Percentiles rank a stretch among this genome's conserved stretches.
Conservation (phyloP, 2,888 invertebrate genomes). For the Machimus rusticus region DNA sequence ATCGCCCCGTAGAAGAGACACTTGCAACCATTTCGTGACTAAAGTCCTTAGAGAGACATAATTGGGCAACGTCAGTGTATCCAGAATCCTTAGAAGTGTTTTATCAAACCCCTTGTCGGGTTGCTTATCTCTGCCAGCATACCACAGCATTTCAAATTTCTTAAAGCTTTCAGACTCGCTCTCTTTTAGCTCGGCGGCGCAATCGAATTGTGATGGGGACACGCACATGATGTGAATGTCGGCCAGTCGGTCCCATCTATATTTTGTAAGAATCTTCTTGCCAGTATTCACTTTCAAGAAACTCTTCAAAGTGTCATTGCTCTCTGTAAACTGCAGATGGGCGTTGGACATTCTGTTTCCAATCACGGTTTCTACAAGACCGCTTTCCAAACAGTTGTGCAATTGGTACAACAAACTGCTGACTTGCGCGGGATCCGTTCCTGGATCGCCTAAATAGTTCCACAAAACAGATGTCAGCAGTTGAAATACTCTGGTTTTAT, state of each 20-base stretch:
- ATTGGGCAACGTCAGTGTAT: constrained; percentile 58
- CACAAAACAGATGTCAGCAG: constrained; percentile 73
- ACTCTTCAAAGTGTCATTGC: constrained; percentile 19
- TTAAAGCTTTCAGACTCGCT: constrained; percentile 61
- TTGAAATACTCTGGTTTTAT: constrained; percentile 74
- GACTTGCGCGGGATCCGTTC: constrained; percentile 58
- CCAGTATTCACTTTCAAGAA: not conserved
- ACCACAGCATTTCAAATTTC: constrained; percentile 70
- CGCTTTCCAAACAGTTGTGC: constrained; percentile 72
- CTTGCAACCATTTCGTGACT: constrained; percentile 79
- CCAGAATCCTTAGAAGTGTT: constrained; percentile 73
- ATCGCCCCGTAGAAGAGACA: constrained; percentile 77
- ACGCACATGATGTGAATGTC: constrained; percentile 60
- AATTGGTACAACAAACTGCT: constrained; percentile 78
- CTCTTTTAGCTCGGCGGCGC: constrained; percentile 56
- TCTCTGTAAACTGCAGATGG: constrained; percentile 36
- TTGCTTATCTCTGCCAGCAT: constrained; percentile 74
- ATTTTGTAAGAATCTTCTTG: constrained; percentile 54
- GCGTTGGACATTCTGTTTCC: constrained; percentile 62
- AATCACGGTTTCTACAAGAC: constrained; percentile 76
- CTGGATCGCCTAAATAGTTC: constrained; percentile 69
- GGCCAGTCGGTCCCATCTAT: constrained; percentile 57
- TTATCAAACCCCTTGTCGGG: constrained; percentile 65
- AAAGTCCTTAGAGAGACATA: constrained; percentile 64
- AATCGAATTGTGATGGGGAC: constrained; percentile 52